Base-by-base conservation (phyloP, 2,888 invertebrate genomes). In the Deilephila porcellus region DNA sequence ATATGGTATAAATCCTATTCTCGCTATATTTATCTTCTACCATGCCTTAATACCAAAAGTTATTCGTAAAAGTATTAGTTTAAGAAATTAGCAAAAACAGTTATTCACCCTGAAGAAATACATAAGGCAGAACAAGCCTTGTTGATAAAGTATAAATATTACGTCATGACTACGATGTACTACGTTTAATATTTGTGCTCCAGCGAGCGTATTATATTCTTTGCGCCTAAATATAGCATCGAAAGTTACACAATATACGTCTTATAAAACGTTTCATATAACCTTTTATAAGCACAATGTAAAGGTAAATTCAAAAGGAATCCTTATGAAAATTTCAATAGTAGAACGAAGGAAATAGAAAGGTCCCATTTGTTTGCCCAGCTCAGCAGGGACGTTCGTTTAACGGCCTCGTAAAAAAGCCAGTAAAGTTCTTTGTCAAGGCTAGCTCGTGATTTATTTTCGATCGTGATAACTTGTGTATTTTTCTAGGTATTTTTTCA, bases 371-470 rank as follows among this genome's bases (percentile, higher is more conserved):
- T 80, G 79, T 76, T 79, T 80, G 74, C 71, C 34, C 70, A 73
- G 75, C 75, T 75, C 25, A n/a, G 45, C 7, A 59, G 73, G 70
- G 29, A 67, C 64, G 56, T 53, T 73, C 60, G 63, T 29, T 73
- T 63, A 75, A 79, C 76, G 76, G 75, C 72, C 45, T 75, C 77
- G 79, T 81, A 79, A 85, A 86, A 78, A 79, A 71, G 70, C 79
- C 71, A 76, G 74, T 80, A 80, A 81, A 83, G 79, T 84, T 84
- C 82, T 82, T 78, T 83, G 82, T 81, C 83, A 84, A 85, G 85
- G 86, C 79, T 79, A 71, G 75, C 64, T 73, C 73, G 75, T 78
- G 79, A 78, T 81, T 80, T 80, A 80, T 77, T 77, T 79, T 74
- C 79, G 76, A 79, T 80, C 76, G 76, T 59, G 75, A 71, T 74